Base-by-base conservation (phyloP, 2,888 invertebrate species). In the Sthenelais limicola region DNA sequence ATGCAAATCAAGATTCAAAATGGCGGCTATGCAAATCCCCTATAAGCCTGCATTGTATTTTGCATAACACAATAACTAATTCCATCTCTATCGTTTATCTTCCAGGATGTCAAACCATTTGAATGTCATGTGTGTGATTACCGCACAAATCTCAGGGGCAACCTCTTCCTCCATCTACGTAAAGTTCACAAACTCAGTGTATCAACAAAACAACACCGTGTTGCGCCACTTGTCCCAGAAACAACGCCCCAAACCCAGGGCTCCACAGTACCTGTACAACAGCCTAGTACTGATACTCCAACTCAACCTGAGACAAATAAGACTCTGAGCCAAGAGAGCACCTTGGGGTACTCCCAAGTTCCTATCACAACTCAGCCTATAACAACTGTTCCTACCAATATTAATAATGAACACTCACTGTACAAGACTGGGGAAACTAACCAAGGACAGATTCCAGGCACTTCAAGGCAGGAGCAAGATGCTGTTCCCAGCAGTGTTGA, bases 171-270 rank as follows among this genome's bases (percentile, higher is more conserved):
- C 1, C 67, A 67, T 30, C 67, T 67, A 1, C 47, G 67, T 1
- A 67, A 67, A 48, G 67, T 67, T 24, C 67, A 67, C 67, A 67
- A 67, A 30, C 48, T 67, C 28, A 67, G n/a, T n/a, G 67, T 67
- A 28, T 5, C 43, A 26, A 67, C 67, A 1, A 67, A 48, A 24
- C 21, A n/a, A 1, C 35, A 21, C n/a, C 47, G 67, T 7, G 67
- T 67, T 3, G 26, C 38, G n/a, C n/a, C n/a, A n/a, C n/a, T n/a
- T n/a, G n/a, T n/a, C n/a, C n/a, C n/a, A n/a, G n/a, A n/a, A n/a
- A n/a, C n/a, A n/a, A n/a, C n/a, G n/a, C n/a, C n/a, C n/a, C n/a
- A n/a, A n/a, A n/a, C n/a, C n/a, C n/a, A n/a, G n/a, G n/a, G n/a
- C n/a, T n/a, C n/a, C n/a, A n/a, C n/a, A n/a, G n/a, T n/a, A n/a